These are phyloP conservation scores for Nasonia oneida DNA, from an alignment of 2,888 invertebrate species.

Conservation along the genomic window DNA sequence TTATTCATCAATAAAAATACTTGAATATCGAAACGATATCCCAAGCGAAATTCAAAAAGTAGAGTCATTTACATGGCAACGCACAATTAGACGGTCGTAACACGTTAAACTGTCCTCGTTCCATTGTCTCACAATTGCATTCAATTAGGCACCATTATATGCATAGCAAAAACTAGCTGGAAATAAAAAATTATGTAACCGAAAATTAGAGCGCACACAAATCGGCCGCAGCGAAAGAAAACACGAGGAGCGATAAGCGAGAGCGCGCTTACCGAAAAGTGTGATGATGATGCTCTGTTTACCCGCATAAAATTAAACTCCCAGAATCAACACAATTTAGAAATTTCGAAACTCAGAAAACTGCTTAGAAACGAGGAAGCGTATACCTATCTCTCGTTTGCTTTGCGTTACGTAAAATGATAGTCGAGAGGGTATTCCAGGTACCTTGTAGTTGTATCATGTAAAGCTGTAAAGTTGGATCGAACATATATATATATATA, in stretches of 20 bases:
- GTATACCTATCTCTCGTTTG: not conserved
- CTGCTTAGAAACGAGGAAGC: slow-evolving; percentile 13
- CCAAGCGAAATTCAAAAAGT: not conserved
- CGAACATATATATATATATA: not conserved
- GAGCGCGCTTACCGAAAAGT: not conserved
- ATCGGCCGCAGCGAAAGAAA: not conserved
- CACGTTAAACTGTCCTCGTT: not conserved
- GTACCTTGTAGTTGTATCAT: not conserved
- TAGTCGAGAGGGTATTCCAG: not conserved
- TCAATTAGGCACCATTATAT: not conserved
- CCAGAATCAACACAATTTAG: slow-evolving; percentile 15
- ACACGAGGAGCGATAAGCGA: not conserved
- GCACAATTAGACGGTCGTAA: not conserved
- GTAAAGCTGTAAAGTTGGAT: not conserved
- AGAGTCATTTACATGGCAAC: not conserved
- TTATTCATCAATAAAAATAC: not conserved
- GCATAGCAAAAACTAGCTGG: not conserved
- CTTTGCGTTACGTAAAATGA: not conserved
- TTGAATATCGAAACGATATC: not conserved
- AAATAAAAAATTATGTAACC: not conserved
- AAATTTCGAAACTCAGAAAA: slow-evolving; percentile 4
- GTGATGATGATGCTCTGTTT: not conserved
- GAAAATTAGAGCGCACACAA: not conserved
- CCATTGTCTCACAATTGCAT: not conserved
- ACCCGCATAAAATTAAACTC: slow-evolving; percentile 13